A percentile compares a stretch with the other conserved stretches of the same genome.
These are phyloP conservation scores for Polylopha cassiicola DNA, from an alignment of 2,888 invertebrate species.

Conservation along the genomic window DNA sequence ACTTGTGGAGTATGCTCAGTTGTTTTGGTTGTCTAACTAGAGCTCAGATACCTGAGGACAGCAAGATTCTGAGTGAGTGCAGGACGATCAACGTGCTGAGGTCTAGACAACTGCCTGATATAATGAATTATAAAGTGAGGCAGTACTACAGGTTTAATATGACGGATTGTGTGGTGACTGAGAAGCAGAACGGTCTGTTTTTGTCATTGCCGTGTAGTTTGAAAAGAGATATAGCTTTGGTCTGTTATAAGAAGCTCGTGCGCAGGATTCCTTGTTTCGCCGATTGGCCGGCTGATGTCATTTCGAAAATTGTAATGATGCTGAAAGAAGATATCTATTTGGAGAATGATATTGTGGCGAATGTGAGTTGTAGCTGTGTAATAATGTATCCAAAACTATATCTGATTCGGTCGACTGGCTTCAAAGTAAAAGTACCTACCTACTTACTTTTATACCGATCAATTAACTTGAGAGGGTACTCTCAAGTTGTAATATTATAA, in stretches of 20 bases:
- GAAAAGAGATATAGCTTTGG: constrained; percentile 29
- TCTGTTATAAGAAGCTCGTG: constrained; percentile 25
- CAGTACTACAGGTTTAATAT: constrained; percentile 30
- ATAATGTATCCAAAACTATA: too few species aligned
- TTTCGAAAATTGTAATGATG: constrained; percentile 27
- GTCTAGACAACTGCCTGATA: constrained; percentile 30
- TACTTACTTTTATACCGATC: too few species aligned
- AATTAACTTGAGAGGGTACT: too few species aligned
- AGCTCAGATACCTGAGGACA: constrained; percentile 26
- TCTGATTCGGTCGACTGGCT: neutral
- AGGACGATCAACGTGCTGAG: constrained; percentile 25
- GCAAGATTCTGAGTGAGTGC: constrained; percentile 13
- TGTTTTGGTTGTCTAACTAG: constrained; percentile 30
- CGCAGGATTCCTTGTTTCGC: constrained; percentile 33
- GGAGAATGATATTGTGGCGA: constrained; percentile 29
- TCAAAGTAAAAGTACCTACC: too few species aligned
- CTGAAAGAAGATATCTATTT: constrained; percentile 33
- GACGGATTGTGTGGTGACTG: constrained; percentile 23
- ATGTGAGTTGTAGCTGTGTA: constrained; percentile 35
- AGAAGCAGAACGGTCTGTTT: constrained; percentile 28
- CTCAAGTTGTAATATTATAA: too few species aligned
- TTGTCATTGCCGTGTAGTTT: constrained; percentile 28
- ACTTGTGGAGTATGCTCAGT: constrained; percentile 34
- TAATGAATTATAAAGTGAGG: constrained; percentile 26
- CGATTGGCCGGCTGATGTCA: constrained; percentile 33